Evolutionary conservation across 2,113 vertebrate genomes (phyloP).

Genomic region (Oriolus oriolus): DNA sequence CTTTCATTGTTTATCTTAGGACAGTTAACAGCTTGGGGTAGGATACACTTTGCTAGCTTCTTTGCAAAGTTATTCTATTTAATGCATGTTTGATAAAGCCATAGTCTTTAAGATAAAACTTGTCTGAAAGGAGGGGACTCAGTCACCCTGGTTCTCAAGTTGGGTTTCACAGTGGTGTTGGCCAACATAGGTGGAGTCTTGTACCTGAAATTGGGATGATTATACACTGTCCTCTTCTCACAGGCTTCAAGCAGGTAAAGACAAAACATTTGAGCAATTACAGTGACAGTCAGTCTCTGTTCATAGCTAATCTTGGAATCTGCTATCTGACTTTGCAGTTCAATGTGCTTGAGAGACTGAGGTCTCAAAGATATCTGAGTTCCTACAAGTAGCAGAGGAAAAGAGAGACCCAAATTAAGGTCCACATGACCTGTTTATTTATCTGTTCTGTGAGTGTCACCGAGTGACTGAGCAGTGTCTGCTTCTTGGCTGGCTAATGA

Average conservation of each 20-base stretch:
- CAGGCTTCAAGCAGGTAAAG: neutral
- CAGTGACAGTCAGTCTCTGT: neutral
- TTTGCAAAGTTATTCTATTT: neutral
- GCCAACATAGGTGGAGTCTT: fast-evolving
- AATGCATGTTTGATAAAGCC: neutral
- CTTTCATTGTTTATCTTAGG: neutral
- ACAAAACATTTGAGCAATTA: neutral
- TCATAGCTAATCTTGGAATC: neutral
- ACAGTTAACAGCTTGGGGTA: neutral
- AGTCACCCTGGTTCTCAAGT: neutral
- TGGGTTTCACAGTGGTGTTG: neutral
- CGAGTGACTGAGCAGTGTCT: neutral
- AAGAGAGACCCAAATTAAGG: neutral
- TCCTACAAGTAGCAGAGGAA: neutral
- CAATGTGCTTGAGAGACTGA: neutral
- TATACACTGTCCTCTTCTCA: neutral
- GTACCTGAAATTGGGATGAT: neutral
- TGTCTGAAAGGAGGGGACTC: neutral
- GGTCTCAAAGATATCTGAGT: neutral
- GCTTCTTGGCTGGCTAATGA: neutral
- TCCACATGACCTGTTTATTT: too few relatives aligned
- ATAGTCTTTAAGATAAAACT: neutral
- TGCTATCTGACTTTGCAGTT: neutral
- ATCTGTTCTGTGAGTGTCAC: neutral
- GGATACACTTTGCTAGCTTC: neutral